Percentiles rank a stretch among this genome's conserved stretches.
phyloP scores from a whole-genome alignment of 2,797 vertebrate genomes.

The Sciaenops ocellatus region DNA sequence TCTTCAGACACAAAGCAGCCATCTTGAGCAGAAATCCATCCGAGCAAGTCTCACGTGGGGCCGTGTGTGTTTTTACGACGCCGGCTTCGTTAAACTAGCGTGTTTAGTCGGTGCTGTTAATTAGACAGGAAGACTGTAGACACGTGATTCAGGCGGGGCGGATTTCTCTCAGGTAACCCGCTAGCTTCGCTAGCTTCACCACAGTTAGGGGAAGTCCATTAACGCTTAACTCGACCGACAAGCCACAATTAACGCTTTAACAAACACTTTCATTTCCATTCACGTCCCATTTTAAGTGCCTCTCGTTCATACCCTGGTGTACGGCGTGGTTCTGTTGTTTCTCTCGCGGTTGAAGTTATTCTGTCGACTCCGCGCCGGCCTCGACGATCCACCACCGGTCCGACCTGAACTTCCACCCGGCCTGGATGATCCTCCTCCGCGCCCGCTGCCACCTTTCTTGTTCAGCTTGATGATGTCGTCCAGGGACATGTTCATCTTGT shows the following conservation, averaged over 20 bases:
- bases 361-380: conserved; percentile 76
- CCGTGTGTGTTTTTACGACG: background rate
- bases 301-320: conserved; percentile 87
- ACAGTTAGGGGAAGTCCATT: background rate
- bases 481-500: conserved; percentile 95
- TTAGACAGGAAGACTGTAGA: no score
- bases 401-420: conserved; percentile 83
- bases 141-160: background rate
- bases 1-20: conserved; percentile 39
- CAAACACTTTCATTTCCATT: background rate
- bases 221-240: background rate
- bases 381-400: conserved; percentile 84
- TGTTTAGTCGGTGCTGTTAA: background rate
- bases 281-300: background rate
- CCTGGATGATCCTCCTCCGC: conserved; percentile 77
- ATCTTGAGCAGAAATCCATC: conserved; percentile 41
- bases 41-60: background rate
- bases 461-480: conserved; percentile 95
- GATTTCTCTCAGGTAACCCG: background rate
- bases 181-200: background rate
- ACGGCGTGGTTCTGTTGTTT: conserved; percentile 88
- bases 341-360: conserved; percentile 81
- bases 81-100: background rate
- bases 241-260: background rate
- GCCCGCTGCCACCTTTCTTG: conserved; percentile 86